Base-by-base conservation (phyloP, 2,888 invertebrate genomes). In the Epirrita christyi region DNA sequence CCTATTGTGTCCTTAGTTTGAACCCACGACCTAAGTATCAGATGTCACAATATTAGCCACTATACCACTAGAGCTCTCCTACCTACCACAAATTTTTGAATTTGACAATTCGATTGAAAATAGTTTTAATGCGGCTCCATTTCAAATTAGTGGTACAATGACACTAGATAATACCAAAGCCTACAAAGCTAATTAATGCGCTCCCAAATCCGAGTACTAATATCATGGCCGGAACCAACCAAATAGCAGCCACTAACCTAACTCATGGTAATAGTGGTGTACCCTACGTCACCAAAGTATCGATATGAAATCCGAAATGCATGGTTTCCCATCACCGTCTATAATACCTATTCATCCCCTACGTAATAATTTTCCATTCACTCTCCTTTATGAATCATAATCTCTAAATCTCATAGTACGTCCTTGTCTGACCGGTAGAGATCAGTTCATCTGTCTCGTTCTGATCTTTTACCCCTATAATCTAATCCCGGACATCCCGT, bases 361-460 rank as follows among this genome's bases (percentile, higher is more conserved):
- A 76, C 80, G 79, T 85, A 87, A 91, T 89, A 88, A 91, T 92
- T 90, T 86, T 81, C 85, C 85, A 92, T 92, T 91, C 88, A 92
- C 83, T 88, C 89, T 82, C 80, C 82, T 88, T 88, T 89, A 91
- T 92, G 88, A 90, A 89, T 92, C 89, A 86, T 92, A 92, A 92
- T 92, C 92, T 87, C 83, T 86, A 88, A 91, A 92, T 92, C 92
- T 91, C 83, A 72, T 81, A 64, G 60, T 70, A 70, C 70, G 70
- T 88, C 92, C 80, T 77, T 82, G 71, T 90, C 82, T 79, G 63
- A 64, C 64, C 59, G 61, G 66, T 69, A 70, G 56, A 72, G 76
- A 73, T 77, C 68, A 57, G 64, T 76, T 64, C 55, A 61, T 71
- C 74, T 70, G 70, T 91, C 91, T 70, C 83, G 66, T 72, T 90